Evolutionary conservation across 2,113 vertebrate genomes (phyloP), one percentile per base, ranked within the genome.

Genomic region (Dicaeum eximium): DNA sequence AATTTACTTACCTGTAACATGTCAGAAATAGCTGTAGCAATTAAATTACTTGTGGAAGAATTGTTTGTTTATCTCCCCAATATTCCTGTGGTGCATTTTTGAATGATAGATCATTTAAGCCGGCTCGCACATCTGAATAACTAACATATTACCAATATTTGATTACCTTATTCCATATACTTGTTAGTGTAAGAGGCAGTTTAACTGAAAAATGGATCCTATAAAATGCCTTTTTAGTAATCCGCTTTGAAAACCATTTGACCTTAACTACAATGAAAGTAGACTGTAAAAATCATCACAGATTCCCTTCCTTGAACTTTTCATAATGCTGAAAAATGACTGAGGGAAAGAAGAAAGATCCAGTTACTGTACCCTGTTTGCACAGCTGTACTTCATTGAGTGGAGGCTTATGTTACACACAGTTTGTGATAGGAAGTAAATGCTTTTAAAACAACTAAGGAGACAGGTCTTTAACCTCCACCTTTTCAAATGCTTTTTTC

Each of bases 361-460:
- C 92, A 95, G 95, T 97, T 96, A 97, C 96, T 70, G 81, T 96
- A 82, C 92, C 56, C 73, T 99, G 98, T 99, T 99, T 99, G 96
- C 97, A 98, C 98, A 99, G 99, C 98, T 99, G 97, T 94, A 90
- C 75, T 97, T 97, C 96, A 97, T 97, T 95, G 96, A 97, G 93
- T 88, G n/a, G 83, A 93, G 96, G 95, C 93, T 98, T 98, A 97
- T 97, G 97, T 95, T 97, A 97, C 98, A 96, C 97, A 97, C 96
- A 96, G 97, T 97, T 98, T 98, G 98, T 96, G 96, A 98, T 98
- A 96, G 97, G 98, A 97, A 98, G 98, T 98, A 97, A 97, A 96
- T 96, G 97, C 98, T 98, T 98, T 98, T 98, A 98, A 98, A 98
- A 97, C 95, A 95, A 97, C 89, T 96, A 94, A 96, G 88, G 93